Base-by-base conservation (phyloP, 2,888 invertebrate genomes). In the Drosophila nigritarsus region DNA sequence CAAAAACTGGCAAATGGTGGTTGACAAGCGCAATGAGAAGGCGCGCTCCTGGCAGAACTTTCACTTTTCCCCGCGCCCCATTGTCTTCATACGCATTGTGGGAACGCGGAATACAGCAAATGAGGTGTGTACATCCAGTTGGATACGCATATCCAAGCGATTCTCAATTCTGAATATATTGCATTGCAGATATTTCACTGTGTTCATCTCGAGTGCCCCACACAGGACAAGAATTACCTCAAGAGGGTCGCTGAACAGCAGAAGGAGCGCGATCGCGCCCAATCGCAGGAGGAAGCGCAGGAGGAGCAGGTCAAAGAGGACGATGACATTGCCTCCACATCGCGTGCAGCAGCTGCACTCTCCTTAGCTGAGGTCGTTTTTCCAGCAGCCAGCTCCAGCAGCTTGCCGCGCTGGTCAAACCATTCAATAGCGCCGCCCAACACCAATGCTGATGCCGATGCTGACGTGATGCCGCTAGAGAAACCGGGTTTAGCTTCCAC, bases 71-170 rank as follows among this genome's bases (percentile, higher is more conserved):
- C 95, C 96, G 20, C 94, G 97, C 54, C 97, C 98, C 0, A 96
- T 99, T 42, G 97, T 98, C 58, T 99, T 98, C 91, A 97, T 99
- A 77, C 96, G 97, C 71, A 98, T 99, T 83, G 97, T 98, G 59
- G 99, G 99, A 73, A 99, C 99, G 0, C 96, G 97, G 89, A 99
- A 99, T 93, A 98, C 99, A 18, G 99, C 98, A 0, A 99, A 99
- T 93, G 99, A 99, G 95, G 99, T 97, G 92, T 89, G 78, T 79
- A 34, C 1, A 38, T 11, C 32, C 9, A 32, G 48, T 9, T 7
- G 6, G 27, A 27, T n/a, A 38, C 38, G 3, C 6, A 38, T 32
- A 32, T 32, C 7, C 3, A 45, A 36, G 6, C 18, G 27, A 53
- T 38, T 20, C 15, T 42, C 59, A 56, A 20, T 5, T 20, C 13